phyloP scores from a whole-genome alignment of 2,888 invertebrate species.

The Trisateles emortualis region DNA sequence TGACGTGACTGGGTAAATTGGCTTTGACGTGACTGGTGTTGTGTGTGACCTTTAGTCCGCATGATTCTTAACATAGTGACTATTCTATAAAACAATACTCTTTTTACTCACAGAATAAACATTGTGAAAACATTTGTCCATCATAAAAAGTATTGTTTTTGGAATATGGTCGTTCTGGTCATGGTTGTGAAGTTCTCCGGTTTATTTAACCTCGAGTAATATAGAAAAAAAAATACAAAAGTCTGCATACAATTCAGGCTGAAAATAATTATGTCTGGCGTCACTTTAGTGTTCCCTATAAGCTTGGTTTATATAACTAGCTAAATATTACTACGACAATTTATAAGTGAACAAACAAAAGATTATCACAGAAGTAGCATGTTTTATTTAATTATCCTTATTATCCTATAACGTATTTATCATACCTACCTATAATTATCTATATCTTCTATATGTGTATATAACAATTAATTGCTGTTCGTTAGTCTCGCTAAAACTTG shows the following conservation, averaged over 20 bases:
- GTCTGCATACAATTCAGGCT: constrained; percentile 2
- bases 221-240: neutral
- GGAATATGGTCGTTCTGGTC: constrained; percentile 15
- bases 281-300: constrained; percentile 4
- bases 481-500: no score
- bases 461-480: no score
- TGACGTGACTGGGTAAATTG: no score
- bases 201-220: neutral
- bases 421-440: no score
- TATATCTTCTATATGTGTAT: no score
- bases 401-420: no score
- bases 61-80: constrained; percentile 19
- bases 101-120: constrained; percentile 2
- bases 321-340: constrained; percentile 31
- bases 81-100: constrained; percentile 21
- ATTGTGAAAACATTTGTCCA: constrained; percentile 3
- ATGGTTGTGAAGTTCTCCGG: constrained; percentile 30
- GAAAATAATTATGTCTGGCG: neutral
- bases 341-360: constrained; percentile 45
- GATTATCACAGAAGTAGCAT: constrained; percentile 32
- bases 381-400: constrained; percentile 36
- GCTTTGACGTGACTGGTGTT: no score
- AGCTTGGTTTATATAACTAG: constrained; percentile 24
- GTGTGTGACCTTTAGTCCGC: neutral
- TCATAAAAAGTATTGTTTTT: constrained; percentile 22